These are phyloP conservation scores for Acropora yongei DNA, from an alignment of 64 coral and sea anemone genomes.

Conservation along the genomic window DNA sequence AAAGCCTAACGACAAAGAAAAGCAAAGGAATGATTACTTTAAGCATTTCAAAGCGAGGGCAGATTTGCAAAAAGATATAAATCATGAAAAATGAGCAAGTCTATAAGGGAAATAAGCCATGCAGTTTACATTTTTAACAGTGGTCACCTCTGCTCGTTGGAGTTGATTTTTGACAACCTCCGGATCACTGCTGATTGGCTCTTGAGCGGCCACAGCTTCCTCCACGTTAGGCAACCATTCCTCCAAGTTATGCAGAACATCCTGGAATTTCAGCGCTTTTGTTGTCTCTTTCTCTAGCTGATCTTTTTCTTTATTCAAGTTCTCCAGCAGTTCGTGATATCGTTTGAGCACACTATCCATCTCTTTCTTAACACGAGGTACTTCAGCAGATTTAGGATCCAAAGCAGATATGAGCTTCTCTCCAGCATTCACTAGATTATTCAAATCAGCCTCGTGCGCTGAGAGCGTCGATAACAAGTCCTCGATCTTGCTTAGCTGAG, in stretches of 20 bases:
- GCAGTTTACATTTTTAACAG: background rate
- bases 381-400: constrained; percentile 73
- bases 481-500: constrained; percentile 62
- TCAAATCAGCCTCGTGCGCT: constrained; percentile 69
- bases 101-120: background rate
- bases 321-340: constrained; percentile 71
- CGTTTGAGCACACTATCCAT: constrained; percentile 47
- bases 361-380: constrained; percentile 70
- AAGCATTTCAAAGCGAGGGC: too few relatives aligned
- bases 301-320: constrained; percentile 58
- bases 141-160: constrained; percentile 84
- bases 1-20: constrained; percentile 54
- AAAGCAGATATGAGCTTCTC: constrained; percentile 58
- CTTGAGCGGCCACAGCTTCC: constrained; percentile 71
- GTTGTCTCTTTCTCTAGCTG: constrained; percentile 77
- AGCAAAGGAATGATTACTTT: background rate
- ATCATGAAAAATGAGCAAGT: background rate
- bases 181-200: constrained; percentile 90
- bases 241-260: constrained; percentile 75
- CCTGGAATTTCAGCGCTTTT: constrained; percentile 85
- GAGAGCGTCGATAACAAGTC: constrained; percentile 54
- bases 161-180: constrained; percentile 82
- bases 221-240: constrained; percentile 83
- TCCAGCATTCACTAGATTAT: constrained; percentile 47
- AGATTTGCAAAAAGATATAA: background rate